These are phyloP conservation scores for Pachypanchax playfairii DNA, from an alignment of 2,113 vertebrate species.

Conservation along the genomic window DNA sequence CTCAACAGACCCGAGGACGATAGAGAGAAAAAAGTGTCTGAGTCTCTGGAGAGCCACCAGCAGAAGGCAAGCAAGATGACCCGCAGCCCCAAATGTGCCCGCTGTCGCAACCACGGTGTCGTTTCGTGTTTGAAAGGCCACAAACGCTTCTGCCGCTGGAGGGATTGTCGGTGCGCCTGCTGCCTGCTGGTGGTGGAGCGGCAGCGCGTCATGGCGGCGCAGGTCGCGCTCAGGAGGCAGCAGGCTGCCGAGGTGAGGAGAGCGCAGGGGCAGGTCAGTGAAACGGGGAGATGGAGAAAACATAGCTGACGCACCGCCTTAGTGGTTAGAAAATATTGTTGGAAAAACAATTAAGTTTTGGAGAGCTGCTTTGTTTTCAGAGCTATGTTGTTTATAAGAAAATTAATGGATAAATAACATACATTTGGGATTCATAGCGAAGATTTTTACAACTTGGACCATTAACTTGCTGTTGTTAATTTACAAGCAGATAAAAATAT, in stretches of 20 bases:
- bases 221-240: constrained; percentile 83
- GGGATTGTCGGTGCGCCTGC: constrained; percentile 82
- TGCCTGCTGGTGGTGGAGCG: constrained; percentile 83
- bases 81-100: constrained; percentile 84
- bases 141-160: constrained; percentile 84
- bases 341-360: too few relatives aligned
- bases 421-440: too few relatives aligned
- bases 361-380: too few relatives aligned
- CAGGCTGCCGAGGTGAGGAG: constrained; percentile 79
- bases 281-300: neutral
- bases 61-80: constrained; percentile 70
- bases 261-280: constrained; percentile 53
- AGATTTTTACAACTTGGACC: too few relatives aligned
- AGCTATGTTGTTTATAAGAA: too few relatives aligned
- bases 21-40: constrained; percentile 18
- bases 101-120: constrained; percentile 84
- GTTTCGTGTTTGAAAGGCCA: constrained; percentile 84
- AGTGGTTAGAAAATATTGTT: neutral
- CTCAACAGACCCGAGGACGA: constrained; percentile 21
- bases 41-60: constrained; percentile 39
- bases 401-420: too few relatives aligned
- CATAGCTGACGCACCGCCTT: too few relatives aligned
- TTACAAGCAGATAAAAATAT: too few relatives aligned
- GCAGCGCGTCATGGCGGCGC: constrained; percentile 84
- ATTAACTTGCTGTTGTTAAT: too few relatives aligned